Evolutionary conservation across 53 echinoderm and acorn worm genomes (phyloP), one percentile per base, ranked within the genome.

Genomic region (Antedon mediterranea): DNA sequence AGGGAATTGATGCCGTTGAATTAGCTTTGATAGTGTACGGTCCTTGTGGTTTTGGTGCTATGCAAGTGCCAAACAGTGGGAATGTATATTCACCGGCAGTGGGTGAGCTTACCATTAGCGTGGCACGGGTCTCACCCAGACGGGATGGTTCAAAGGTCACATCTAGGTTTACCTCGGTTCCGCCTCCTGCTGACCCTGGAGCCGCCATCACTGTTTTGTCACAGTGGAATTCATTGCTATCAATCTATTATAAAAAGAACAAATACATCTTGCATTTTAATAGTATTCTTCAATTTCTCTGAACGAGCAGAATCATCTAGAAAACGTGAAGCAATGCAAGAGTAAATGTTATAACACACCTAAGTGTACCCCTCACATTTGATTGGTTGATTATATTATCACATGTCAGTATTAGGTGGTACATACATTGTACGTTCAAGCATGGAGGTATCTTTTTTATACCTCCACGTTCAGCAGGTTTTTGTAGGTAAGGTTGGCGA

Each of bases 11-110:
- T 32, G 90, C 85, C 71, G 92, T 92, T 33, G 98, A 90, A 81
- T 79, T 81, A 3, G 98, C 98, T 77, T 93, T 98, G 90, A 98
- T 82, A 29, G 80, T 80, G 86, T 82, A 93, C 0, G 98, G 92
- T 15, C 98, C 98, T 78, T 93, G 98, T 18, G 57, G 57, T 34
- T 93, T 92, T 43, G 98, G 98, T 3, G 88, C 84, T 43, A 98
- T 92, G 75, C 98, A 98, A 23, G 98, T 98, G 75, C 98, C 98
- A 28, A 98, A 98, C 32, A 98, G 85, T 5, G 98, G 98, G 86
- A 98, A 87, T 76, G 86, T 90, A 81, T 98, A 98, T 79, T 93
- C 98, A 28, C 98, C 97, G 23, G 92, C 98, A 0, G 87, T 71
- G 41, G 84, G 81, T 32, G 92, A 93, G 80, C 71, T 82, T 43